Conservation (phyloP, 2,888 invertebrate genomes). For the Argyra leucocephala region DNA sequence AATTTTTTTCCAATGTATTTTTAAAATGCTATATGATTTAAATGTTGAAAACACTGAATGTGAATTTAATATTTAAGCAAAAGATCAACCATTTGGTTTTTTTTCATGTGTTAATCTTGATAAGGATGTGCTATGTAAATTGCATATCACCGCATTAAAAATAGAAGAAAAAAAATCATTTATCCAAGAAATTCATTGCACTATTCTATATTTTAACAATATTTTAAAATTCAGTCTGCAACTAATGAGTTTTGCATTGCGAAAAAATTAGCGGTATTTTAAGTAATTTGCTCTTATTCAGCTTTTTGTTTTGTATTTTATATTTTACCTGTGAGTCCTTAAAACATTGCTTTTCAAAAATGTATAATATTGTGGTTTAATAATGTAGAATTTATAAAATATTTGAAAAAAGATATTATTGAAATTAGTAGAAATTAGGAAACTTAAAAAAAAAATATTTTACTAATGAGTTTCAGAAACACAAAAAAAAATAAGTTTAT, state of each 20-base stretch:
- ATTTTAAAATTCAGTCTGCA: slow-evolving; percentile 3
- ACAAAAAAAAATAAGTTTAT: neutral
- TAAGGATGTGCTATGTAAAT: too few relatives aligned
- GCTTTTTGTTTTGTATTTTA: neutral
- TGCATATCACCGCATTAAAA: too few relatives aligned
- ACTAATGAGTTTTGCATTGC: slow-evolving; percentile 3
- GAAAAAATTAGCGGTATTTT: slow-evolving; percentile 2
- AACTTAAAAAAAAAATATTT: neutral
- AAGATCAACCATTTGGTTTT: too few relatives aligned
- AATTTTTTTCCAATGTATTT: too few relatives aligned
- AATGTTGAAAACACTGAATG: too few relatives aligned
- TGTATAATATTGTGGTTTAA: too few relatives aligned
- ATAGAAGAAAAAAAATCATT: too few relatives aligned
- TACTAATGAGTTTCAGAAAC: neutral
- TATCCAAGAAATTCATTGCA: neutral
- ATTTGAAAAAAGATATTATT: too few relatives aligned
- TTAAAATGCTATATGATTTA: too few relatives aligned
- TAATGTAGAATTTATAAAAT: too few relatives aligned
- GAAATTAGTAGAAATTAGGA: neutral
- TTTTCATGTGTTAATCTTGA: too few relatives aligned
- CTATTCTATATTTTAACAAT: neutral
- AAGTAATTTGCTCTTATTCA: neutral
- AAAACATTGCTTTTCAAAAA: neutral
- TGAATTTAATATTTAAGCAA: too few relatives aligned
- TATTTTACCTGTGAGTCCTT: neutral